Evolutionary conservation across 2,113 vertebrate species (phyloP), one percentile per base, ranked within the genome.

Genomic region (Leptobrachium ailaonicum): DNA sequence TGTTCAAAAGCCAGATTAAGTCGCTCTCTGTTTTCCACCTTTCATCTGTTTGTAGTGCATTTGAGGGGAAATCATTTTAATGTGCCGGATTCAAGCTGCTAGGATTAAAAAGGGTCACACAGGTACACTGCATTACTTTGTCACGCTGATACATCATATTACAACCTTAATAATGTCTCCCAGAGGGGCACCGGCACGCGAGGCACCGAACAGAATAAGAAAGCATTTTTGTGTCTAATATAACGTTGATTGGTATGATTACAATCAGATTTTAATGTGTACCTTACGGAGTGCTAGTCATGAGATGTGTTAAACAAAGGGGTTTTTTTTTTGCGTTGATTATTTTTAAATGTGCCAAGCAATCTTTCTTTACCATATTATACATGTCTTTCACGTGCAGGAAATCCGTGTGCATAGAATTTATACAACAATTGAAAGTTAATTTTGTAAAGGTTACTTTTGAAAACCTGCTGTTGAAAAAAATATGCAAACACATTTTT

Each of bases 21-120:
- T 14, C 64, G 42, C 66, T 67, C 50, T 56, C 40, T 76, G 47
- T 76, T 76, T 75, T 64, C 8, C 41, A 13, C 42, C 64, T 66
- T 76, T 76, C 47, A 77, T 77, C 75, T 77, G 75, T 77, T 77
- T 56, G 50, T 77, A 66, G 40, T 6, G 47, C 53, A 64, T 56
- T 68, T 69, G 75, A 77, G 8, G 41, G 12, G 66, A 71, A 77
- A 70, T 71, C 11, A 70, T 70, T 77, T 77, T 45, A 71, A 77
- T 40, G 76, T 42, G 54, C 43, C 54, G 42, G 41, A 45, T 69
- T 77, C 47, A 58, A 68, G 47, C 41, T 10, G 47, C 20, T 14
- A 67, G 76, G 76, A 77, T 77, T 77, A 77, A 60, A 69, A 62
- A 70, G 41, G 56, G 76, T 77, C 76, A 77, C 41, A 47, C 67